A percentile compares a stretch with the other conserved stretches of the same genome.
These are phyloP conservation scores for Ictalurus furcatus DNA, from an alignment of 2,113 vertebrate genomes.

Conservation along the genomic window DNA sequence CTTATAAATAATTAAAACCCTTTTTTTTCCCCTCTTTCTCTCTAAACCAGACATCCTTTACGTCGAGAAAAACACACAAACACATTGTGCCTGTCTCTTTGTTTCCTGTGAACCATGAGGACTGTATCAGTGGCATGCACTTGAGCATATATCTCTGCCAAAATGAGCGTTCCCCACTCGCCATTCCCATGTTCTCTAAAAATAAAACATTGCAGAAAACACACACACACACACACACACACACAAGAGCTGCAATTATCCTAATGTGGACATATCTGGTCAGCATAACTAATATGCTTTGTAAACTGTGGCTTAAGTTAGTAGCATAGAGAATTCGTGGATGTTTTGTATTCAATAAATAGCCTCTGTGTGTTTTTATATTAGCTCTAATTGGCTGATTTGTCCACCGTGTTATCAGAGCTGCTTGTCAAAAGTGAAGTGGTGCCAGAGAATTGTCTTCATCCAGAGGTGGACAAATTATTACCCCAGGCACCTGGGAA, in stretches of 20 bases:
- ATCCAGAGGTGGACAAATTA: slow-evolving; percentile 15
- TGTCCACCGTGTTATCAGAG: background rate
- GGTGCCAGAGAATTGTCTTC: background rate
- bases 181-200: slow-evolving; percentile 56
- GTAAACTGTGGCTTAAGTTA: slow-evolving; percentile 19
- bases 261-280: slow-evolving; percentile 32
- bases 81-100: slow-evolving; percentile 23
- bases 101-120: slow-evolving; percentile 25
- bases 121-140: slow-evolving; percentile 43
- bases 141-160: slow-evolving; percentile 44
- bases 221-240: background rate
- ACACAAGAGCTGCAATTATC: slow-evolving; percentile 31
- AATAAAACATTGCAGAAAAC: slow-evolving; percentile 44
- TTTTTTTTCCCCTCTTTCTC: background rate
- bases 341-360: slow-evolving; percentile 4
- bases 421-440: background rate
- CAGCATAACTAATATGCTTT: background rate
- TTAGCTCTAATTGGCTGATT: background rate
- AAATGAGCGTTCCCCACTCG: slow-evolving; percentile 44
- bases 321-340: background rate
- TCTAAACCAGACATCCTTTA: slow-evolving; percentile 23
- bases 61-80: background rate
- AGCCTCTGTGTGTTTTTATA: background rate
- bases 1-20: slow-evolving; percentile 47
- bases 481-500: background rate